These are phyloP conservation scores for Atractosteus spatula DNA, from an alignment of 2,113 vertebrate species.

Conservation along the genomic window DNA sequence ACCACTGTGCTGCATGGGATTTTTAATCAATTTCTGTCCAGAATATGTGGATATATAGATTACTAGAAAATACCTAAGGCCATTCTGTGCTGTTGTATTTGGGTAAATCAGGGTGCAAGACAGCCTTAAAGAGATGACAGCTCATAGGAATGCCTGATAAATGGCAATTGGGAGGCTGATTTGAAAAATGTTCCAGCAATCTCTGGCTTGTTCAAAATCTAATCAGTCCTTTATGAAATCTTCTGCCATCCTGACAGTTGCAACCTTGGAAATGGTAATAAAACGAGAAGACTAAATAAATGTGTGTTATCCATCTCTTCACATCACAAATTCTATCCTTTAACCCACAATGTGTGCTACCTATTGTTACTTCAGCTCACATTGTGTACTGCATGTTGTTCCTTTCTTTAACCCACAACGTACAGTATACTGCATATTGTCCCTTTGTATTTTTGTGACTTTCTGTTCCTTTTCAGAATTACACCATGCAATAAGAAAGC, in stretches of 20 bases:
- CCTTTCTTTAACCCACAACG: too few species aligned
- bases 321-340: neutral
- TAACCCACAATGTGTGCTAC: neutral
- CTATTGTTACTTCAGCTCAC: too few species aligned
- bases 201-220: slow-evolving; percentile 14
- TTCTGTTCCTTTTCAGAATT: too few species aligned
- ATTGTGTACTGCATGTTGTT: too few species aligned
- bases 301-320: neutral
- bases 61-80: too few species aligned
- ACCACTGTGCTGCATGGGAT: too few species aligned
- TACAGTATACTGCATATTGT: too few species aligned
- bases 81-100: neutral
- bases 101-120: neutral
- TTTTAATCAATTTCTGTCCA: too few species aligned
- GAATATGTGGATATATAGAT: too few species aligned
- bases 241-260: neutral
- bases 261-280: slow-evolving; percentile 4
- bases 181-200: slow-evolving; percentile 12
- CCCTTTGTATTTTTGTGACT: too few species aligned
- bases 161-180: slow-evolving; percentile 8
- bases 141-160: slow-evolving; percentile 2
- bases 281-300: slow-evolving; percentile 16
- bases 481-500: too few species aligned
- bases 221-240: slow-evolving; percentile 6
- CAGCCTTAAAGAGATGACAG: neutral